Evolutionary conservation across 2,888 invertebrate genomes (phyloP), one percentile per base, ranked within the genome.

Genomic region (Philaethria dido): DNA sequence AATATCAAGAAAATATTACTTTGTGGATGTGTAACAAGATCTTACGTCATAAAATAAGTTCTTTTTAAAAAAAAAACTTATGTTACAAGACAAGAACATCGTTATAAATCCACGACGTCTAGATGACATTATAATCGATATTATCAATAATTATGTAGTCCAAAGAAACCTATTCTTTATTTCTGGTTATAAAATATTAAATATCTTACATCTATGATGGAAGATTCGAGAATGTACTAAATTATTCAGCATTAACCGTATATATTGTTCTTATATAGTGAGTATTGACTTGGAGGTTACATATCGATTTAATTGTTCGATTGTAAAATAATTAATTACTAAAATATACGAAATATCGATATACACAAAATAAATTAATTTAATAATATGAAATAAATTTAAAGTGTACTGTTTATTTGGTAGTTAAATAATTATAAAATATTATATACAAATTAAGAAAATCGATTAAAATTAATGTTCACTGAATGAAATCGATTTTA

Each of bases 231-330:
- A 4, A 4, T 29, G 29, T 13, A 33, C 13, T 11, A 39, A 2
- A 6, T 39, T 39, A 11, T 2, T 11, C 13, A 39, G 33, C 8
- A 6, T 39, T 1, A 3, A 13, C 39, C 13, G 33, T 36, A 9
- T 39, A 13, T n/a, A 29, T n/a, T 25, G n/a, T 29, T 50, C 14
- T 50, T 50, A 16, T 22, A 13, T 44, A 45, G 9, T 57, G 64
- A 64, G 57, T 57, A 57, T 64, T 57, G 47, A 57, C 48, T 47
- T 64, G 57, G 48, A 64, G 57, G 57, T 64, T 16, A 64, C n/a
- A 16, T 16, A 42, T 42, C 22, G 25, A 16, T 13, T 44, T 25
- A 44, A 42, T 44, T 22, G 16, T 20, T 39, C 55, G 39, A 55
- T 55, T 22, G 39, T 39, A 42, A 57, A 57, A 57, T n/a, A 20